A percentile compares a stretch with the other conserved stretches of the same genome.
phyloP scores from a whole-genome alignment of 2,888 invertebrate species.

The Malthinus seriepunctatus region DNA sequence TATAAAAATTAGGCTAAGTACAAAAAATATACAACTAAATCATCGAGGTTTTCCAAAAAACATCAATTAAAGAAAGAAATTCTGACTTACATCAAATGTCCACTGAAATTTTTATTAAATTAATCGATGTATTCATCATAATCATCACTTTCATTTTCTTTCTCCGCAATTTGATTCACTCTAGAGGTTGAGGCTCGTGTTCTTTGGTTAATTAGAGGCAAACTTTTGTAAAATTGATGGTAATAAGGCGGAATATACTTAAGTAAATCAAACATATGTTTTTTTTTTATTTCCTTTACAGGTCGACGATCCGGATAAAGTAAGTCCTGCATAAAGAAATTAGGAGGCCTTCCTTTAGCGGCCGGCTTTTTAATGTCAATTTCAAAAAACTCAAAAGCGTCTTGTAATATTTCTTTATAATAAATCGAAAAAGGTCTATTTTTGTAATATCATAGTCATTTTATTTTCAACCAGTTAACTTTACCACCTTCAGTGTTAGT shows the following conservation, averaged over 20 bases:
- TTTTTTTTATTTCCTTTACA: background rate
- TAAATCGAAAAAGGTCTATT: background rate
- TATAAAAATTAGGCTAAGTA: too few relatives aligned
- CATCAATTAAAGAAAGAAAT: background rate
- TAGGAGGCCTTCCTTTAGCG: background rate
- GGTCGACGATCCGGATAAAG: background rate
- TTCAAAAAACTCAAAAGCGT: background rate
- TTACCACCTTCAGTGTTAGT: background rate
- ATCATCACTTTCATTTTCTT: too few relatives aligned
- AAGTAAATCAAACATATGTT: background rate
- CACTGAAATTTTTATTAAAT: background rate
- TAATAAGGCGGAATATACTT: background rate
- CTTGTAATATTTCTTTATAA: background rate
- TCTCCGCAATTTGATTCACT: background rate
- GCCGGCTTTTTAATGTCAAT: background rate
- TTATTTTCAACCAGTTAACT: background rate
- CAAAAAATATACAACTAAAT: too few relatives aligned
- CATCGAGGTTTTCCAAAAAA: too few relatives aligned
- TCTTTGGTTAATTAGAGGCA: background rate
- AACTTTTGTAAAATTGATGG: background rate
- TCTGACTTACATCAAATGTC: background rate
- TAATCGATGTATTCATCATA: background rate
- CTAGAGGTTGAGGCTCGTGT: background rate
- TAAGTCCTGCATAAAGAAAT: background rate
- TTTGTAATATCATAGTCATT: too few relatives aligned